Conservation (phyloP, 2,113 vertebrate genomes). For the Kryptolebias marmoratus region DNA sequence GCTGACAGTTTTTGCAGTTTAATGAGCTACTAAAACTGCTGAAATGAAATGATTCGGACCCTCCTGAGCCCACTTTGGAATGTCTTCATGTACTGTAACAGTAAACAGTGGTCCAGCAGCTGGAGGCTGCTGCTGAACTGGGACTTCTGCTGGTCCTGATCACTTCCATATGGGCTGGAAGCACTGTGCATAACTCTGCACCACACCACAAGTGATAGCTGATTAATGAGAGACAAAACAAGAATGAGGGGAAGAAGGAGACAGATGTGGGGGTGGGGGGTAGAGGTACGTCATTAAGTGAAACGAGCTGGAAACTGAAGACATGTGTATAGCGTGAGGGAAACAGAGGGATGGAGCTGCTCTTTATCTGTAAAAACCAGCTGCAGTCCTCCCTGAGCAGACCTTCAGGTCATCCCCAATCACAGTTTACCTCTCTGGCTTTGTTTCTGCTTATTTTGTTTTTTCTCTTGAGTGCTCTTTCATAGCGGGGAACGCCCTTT, state of each 20-base stretch:
- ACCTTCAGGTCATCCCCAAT: background rate
- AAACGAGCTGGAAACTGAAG: constrained; percentile 8
- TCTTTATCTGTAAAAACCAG: background rate
- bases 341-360: constrained; percentile 37
- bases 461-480: too few relatives aligned
- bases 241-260: constrained; percentile 5
- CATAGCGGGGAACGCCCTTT: too few relatives aligned
- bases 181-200: constrained; percentile 9
- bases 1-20: background rate
- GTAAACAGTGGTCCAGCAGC: background rate
- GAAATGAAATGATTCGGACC: background rate
- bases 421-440: too few relatives aligned
- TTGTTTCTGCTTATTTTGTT: too few relatives aligned
- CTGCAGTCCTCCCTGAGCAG: background rate
- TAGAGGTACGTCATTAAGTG: background rate
- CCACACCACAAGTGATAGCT: constrained; percentile 21
- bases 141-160: constrained; percentile 38
- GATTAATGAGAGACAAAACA: constrained; percentile 38
- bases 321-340: background rate
- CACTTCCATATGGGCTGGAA: constrained; percentile 54
- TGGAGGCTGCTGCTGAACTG: constrained; percentile 1
- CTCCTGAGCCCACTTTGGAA: constrained; percentile 5
- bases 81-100: constrained; percentile 3
- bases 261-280: background rate
- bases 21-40: background rate